These are phyloP conservation scores for Stramonita haemastoma DNA, from an alignment of 2,888 invertebrate species.

Conservation along the genomic window DNA sequence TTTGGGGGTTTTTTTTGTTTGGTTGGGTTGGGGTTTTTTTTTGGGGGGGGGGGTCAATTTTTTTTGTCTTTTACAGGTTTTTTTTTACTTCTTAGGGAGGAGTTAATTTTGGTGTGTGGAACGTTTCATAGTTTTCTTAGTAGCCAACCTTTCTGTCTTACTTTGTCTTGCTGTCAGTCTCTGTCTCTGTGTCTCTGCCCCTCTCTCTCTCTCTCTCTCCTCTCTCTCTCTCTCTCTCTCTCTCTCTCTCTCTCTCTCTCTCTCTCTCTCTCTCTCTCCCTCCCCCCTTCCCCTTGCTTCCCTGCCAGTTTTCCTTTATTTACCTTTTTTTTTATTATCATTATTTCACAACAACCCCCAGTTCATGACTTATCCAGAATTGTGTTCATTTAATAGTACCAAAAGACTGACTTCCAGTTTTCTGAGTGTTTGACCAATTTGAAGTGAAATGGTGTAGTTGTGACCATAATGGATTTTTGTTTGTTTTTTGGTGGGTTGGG, in stretches of 20 bases:
- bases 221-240: slow-evolving; percentile 29
- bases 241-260: not conserved
- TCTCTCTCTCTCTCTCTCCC: not conserved
- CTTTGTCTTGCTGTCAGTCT: not conserved
- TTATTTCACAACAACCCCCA: no score
- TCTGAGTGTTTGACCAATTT: no score
- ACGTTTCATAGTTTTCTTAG: no score
- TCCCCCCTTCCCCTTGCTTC: not conserved
- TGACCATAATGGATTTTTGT: not conserved
- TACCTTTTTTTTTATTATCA: no score
- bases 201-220: slow-evolving; percentile 12
- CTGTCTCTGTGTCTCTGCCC: slow-evolving; percentile 32
- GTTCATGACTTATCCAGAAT: not conserved
- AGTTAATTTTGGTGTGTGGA: no score
- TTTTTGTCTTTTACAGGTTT: not conserved
- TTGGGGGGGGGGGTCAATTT: not conserved
- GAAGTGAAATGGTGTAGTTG: no score
- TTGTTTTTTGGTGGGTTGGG: not conserved
- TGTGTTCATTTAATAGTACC: slow-evolving; percentile 3
- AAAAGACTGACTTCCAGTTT: not conserved
- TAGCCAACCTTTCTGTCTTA: not conserved
- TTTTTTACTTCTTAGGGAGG: not conserved
- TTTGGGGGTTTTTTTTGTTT: no score
- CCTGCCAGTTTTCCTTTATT: no score
- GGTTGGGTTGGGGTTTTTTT: not conserved